Base-by-base conservation (phyloP, 2,113 vertebrate species). In the Cyphomyrus discorhynchus region DNA sequence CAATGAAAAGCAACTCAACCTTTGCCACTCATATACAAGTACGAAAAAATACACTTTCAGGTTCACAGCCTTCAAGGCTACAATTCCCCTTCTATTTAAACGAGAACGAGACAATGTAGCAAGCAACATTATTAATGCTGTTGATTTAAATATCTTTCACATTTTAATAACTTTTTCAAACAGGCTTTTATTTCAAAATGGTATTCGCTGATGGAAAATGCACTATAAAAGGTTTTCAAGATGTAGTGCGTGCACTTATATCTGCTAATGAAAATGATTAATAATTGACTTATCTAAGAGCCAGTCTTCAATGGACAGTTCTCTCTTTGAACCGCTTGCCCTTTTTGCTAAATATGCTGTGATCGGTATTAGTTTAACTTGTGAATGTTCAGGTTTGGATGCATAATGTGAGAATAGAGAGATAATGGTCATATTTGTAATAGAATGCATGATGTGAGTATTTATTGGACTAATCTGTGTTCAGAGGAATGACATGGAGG, bases 281-380 rank as follows among this genome's bases (percentile, higher is more conserved):
- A 74, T 70, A 45, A n/a, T 66, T 88, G 56, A 70, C 66, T 77
- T 49, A 74, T 66, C 46, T 92, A 90, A 56, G n/a, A 87, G 90
- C 91, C 89, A 90, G 90, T 89, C 70, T 80, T n/a, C 35, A 62
- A 88, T 92, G 88, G 89, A 42, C 92, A 87, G 86, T 91, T 90
- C 89, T 90, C 90, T 89, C 35, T 87, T 91, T 89, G 74, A 92
- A 91, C 92, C 85, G 93, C 93, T 93, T 92, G 90, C 93, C 52
- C 80, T 86, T 91, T 49, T 91, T 89, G 89, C 88, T 92, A 91
- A 88, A 91, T 92, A 91, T 91, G 90, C 74, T 80, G 74, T 80
- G 74, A 80, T 80, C 1, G 5, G 74, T 19, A 80, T 19, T 80
- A 80, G 13, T 80, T 80, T 80, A 42, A 80, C 74, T 80, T 15